phyloP scores from a whole-genome alignment of 2,113 vertebrate species.

The Cottus gobio region DNA sequence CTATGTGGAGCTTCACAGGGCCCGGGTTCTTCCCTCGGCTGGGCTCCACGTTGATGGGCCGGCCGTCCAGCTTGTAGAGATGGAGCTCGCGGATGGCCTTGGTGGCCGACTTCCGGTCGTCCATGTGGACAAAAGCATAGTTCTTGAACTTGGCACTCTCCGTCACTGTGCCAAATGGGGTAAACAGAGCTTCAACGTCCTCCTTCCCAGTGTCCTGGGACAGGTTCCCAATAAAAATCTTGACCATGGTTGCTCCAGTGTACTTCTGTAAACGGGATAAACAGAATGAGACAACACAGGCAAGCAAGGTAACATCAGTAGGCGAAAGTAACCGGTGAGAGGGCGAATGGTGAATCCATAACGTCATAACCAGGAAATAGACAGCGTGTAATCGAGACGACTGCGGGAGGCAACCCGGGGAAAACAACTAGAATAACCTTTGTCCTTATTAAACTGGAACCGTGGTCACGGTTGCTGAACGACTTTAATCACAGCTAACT shows the following conservation, averaged over 20 bases:
- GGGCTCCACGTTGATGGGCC: constrained; percentile 85
- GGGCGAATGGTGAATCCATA: neutral
- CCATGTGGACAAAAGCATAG: constrained; percentile 89
- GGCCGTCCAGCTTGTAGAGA: constrained; percentile 79
- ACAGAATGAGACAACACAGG: neutral
- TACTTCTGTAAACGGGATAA: neutral
- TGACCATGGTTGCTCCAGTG: constrained; percentile 79
- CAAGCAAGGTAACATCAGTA: neutral
- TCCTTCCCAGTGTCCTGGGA: constrained; percentile 80
- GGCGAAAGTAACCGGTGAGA: neutral
- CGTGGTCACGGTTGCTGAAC: accelerated
- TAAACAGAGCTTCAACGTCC: constrained; percentile 82
- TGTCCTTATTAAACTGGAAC: neutral
- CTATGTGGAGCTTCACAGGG: constrained; percentile 84
- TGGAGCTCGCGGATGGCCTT: constrained; percentile 85
- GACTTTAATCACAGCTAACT: accelerated
- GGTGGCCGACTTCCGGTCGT: constrained; percentile 83
- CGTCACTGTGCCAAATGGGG: constrained; percentile 81
- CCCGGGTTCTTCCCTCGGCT: constrained; percentile 82
- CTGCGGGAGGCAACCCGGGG: neutral
- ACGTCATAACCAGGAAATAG: constrained; percentile 54
- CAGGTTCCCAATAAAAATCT: constrained; percentile 87
- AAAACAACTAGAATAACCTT: neutral
- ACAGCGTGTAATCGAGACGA: constrained; percentile 24
- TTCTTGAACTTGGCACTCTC: constrained; percentile 88